Conservation (phyloP, 2,797 vertebrate species). For the Sebastes elongatus region DNA sequence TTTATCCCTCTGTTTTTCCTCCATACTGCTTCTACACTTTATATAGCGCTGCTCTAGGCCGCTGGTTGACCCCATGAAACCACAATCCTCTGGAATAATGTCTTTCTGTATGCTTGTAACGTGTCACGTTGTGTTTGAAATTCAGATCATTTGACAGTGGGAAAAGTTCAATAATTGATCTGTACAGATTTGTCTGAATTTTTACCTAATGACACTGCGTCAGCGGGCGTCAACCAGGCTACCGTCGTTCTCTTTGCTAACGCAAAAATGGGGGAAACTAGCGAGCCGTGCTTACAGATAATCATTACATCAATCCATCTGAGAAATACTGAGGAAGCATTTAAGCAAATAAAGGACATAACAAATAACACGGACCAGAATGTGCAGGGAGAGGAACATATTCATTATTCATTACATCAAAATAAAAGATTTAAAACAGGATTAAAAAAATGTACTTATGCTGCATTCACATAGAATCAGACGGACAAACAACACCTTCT, state of each 20-base stretch:
- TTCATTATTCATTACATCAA: too few relatives aligned
- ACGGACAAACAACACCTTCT: too few relatives aligned
- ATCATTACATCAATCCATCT: not conserved
- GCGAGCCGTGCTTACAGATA: not conserved
- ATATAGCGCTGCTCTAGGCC: not conserved
- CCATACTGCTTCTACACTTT: not conserved
- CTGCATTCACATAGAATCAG: too few relatives aligned
- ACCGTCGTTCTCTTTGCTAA: not conserved
- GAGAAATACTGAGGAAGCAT: not conserved
- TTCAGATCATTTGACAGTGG: too few relatives aligned
- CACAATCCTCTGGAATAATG: not conserved
- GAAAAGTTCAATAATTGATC: not conserved
- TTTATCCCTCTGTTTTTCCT: conserved; percentile 18
- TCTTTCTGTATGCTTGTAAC: too few relatives aligned
- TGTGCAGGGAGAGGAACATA: too few relatives aligned
- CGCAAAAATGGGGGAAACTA: not conserved
- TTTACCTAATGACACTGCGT: not conserved
- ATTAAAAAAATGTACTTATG: too few relatives aligned
- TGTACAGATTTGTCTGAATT: not conserved
- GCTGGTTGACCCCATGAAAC: not conserved
- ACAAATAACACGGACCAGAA: too few relatives aligned
- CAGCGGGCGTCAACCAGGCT: not conserved
- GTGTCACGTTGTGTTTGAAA: too few relatives aligned
- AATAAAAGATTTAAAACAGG: too few relatives aligned
- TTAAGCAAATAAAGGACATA: too few relatives aligned